phyloP scores from a whole-genome alignment of 2,797 vertebrate species.

The Lycodopsis pacificus region DNA sequence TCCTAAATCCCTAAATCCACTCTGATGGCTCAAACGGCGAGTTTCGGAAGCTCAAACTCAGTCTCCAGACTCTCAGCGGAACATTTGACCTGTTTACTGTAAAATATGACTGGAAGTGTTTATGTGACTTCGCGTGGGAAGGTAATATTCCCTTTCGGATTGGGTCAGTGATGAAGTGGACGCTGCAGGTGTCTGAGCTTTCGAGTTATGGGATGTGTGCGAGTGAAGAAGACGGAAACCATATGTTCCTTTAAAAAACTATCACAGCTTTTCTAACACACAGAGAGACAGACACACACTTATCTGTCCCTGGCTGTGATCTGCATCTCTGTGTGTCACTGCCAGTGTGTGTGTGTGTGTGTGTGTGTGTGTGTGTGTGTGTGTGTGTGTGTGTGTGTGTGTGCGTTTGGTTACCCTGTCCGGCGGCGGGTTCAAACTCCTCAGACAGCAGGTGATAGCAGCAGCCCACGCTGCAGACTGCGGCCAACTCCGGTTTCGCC shows the following conservation, averaged over 20 bases:
- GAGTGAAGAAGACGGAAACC: conserved; percentile 38
- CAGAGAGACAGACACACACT: conserved; percentile 3
- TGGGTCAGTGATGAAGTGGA: conserved; percentile 24
- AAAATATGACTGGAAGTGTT: conserved; percentile 43
- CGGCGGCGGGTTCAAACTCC: conserved; percentile 74
- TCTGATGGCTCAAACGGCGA: conserved; percentile 51
- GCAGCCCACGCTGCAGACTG: conserved; percentile 96
- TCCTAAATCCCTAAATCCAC: conserved; percentile 59
- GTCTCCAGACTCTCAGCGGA: conserved; percentile 29
- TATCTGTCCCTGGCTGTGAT: conserved; percentile 9
- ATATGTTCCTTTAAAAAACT: conserved; percentile 22
- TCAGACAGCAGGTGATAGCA: conserved; percentile 93
- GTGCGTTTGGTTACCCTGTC: conserved; percentile 79
- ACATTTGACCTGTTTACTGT: conserved; percentile 61
- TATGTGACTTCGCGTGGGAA: conserved; percentile 32
- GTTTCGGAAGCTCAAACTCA: conserved; percentile 32
- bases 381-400: conserved; percentile 24
- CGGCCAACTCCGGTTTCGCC: conserved; percentile 90
- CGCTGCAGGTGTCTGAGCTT: conserved; percentile 36
- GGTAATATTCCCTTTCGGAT: conserved; percentile 22
- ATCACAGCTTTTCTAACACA: not conserved
- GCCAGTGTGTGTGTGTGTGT: conserved; percentile 1
- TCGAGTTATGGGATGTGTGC: not conserved
- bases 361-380: conserved; percentile 22
- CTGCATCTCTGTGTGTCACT: not conserved